These are phyloP conservation scores for Pangasius sanitwongsei DNA, from an alignment of 2,797 vertebrate genomes.

Conservation along the genomic window DNA sequence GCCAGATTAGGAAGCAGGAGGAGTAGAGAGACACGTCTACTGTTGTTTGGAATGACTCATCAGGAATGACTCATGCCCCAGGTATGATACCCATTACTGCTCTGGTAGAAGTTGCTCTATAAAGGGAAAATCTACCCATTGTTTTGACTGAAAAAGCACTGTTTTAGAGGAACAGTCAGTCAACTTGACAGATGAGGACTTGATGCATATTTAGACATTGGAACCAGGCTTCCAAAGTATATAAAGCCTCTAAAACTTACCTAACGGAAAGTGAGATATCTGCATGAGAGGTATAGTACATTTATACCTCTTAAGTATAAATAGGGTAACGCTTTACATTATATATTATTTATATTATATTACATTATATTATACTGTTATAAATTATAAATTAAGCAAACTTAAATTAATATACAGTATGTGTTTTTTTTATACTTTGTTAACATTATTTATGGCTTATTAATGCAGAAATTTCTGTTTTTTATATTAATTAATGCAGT, in stretches of 20 bases:
- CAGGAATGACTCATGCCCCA: constrained; percentile 54
- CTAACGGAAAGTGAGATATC: not conserved
- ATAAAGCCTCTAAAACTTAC: not conserved
- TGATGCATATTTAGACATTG: not conserved
- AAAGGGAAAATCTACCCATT: not conserved
- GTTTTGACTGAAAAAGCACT: not conserved
- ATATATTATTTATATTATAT: too few species aligned
- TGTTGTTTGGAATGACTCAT: constrained; percentile 8
- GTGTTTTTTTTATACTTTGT: not conserved
- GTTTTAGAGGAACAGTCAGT: not conserved
- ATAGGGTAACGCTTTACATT: not conserved
- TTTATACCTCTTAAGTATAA: not conserved
- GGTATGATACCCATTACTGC: constrained; percentile 39
- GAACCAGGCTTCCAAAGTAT: not conserved
- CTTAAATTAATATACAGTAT: not conserved
- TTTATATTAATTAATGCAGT: not conserved
- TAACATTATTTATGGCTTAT: not conserved
- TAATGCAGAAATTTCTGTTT: not conserved
- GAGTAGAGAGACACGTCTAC: constrained; percentile 32
- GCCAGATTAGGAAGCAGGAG: constrained; percentile 45
- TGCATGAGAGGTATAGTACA: not conserved
- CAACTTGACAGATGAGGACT: not conserved
- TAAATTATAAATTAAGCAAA: too few species aligned
- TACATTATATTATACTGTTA: too few species aligned
- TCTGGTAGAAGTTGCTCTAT: not conserved